Conservation (phyloP, 2,888 invertebrate genomes). For the Nesidiocoris tenuis region DNA sequence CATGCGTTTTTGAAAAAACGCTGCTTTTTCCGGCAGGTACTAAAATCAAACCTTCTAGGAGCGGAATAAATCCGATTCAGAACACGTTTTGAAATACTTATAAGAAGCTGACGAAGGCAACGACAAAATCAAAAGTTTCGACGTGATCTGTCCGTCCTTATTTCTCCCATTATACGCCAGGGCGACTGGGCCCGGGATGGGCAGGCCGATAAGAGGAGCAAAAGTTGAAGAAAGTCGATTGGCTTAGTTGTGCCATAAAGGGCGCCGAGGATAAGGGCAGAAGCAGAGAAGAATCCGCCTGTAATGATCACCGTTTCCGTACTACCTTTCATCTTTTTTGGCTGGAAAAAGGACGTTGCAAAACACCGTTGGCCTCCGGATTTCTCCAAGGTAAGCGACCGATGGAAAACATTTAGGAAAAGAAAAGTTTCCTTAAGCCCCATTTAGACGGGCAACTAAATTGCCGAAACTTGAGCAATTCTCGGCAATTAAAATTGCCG, state of each 20-base stretch:
- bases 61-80: too few relatives aligned
- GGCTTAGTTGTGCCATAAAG: slow-evolving; percentile 29
- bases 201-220: neutral
- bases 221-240: slow-evolving; percentile 7
- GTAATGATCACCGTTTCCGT: slow-evolving; percentile 32
- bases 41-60: too few relatives aligned
- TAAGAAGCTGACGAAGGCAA: neutral
- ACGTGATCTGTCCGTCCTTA: neutral
- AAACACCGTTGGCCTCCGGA: neutral
- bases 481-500: too few relatives aligned
- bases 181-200: neutral
- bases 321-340: slow-evolving; percentile 29
- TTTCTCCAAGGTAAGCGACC: neutral
- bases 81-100: neutral
- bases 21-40: too few relatives aligned
- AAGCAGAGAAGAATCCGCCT: neutral
- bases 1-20: too few relatives aligned
- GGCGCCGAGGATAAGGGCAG: slow-evolving; percentile 9
- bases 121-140: neutral
- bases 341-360: neutral
- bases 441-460: too few relatives aligned
- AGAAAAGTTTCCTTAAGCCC: too few relatives aligned
- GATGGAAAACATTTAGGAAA: too few relatives aligned
- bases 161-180: neutral
- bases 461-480: too few relatives aligned